These are phyloP conservation scores for Harpagifer antarcticus DNA, from an alignment of 2,797 vertebrate genomes.

Conservation along the genomic window DNA sequence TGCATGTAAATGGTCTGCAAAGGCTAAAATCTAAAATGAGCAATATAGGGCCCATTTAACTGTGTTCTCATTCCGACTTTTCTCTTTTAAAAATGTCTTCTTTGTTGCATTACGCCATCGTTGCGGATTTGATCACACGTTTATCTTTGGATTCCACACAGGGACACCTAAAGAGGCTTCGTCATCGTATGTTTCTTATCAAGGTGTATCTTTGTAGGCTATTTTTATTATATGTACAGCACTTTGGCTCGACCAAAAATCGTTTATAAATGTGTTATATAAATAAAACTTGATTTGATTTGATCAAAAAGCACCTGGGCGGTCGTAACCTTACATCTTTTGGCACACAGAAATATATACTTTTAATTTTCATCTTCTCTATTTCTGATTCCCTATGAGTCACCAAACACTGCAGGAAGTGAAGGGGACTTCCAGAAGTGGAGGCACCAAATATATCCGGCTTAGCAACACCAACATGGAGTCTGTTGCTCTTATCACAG, in stretches of 20 bases:
- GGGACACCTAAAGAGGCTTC: not conserved
- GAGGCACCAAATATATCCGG: not conserved
- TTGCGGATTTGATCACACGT: not conserved
- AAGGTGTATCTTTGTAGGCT: too few species aligned
- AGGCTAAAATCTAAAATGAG: too few species aligned
- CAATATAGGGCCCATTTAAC: too few species aligned
- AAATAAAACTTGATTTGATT: too few species aligned
- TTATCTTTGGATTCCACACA: not conserved
- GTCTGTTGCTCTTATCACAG: not conserved
- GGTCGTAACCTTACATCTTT: not conserved
- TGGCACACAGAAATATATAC: not conserved
- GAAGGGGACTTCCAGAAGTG: not conserved
- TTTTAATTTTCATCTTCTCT: not conserved
- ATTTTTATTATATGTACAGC: too few species aligned
- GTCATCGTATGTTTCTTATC: not conserved
- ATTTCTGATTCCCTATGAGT: not conserved
- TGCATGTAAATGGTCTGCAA: too few species aligned
- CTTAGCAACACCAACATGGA: conserved; percentile 2
- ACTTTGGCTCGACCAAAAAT: too few species aligned
- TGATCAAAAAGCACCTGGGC: not conserved
- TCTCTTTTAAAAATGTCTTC: not conserved
- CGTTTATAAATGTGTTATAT: too few species aligned
- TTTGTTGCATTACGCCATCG: not conserved
- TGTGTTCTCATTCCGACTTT: not conserved
- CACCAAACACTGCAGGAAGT: not conserved